Base-by-base conservation (phyloP, 2,797 vertebrate genomes). In the Atherinosoma microstoma region DNA sequence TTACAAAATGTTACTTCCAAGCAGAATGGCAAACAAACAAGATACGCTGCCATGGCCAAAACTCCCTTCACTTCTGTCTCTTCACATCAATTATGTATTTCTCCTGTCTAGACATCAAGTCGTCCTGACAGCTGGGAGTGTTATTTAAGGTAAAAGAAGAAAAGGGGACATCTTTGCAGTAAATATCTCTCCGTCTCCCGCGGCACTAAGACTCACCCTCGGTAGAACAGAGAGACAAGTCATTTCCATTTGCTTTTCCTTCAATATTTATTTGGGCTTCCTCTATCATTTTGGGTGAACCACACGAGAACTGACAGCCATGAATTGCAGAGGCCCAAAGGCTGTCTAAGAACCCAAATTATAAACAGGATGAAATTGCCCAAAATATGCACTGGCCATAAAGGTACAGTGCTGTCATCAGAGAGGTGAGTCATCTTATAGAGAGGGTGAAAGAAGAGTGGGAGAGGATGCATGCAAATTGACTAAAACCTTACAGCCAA, bases 41-140 rank as follows among this genome's bases (percentile, higher is more conserved):
- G 92, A 91, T 88, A 75, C 77, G 86, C 88, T 83, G 87, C 88
- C 85, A 89, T 91, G 92, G 92, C 89, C 91, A 91, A 93, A 93
- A 91, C 89, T 91, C 87, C 87, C 87, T 85, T 92, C 90, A 92
- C 92, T 93, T 93, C 89, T 93, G 91, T 93, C 92, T 91, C 92
- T 88, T 93, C 91, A 92, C 93, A 94, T 95, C 92, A 94, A 94
- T 94, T 93, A 94, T 95, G 86, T 92, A 94, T 93, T 92, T 90
- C 91, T 91, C 88, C 89, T 80, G 90, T 94, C 94, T 93, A 94
- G 92, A 94, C 92, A 89, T 93, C 90, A 91, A 93, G 90, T 76
- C 78, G 67, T 89, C 79, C 84, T 95, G 92, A 94, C 93, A 93
- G 92, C 91, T 93, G 84, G 77, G 91, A 92, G 91, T 93, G 92